Evolutionary conservation across 2,113 vertebrate genomes (phyloP), one percentile per base, ranked within the genome.

Genomic region (Melanerpes formicivorus): DNA sequence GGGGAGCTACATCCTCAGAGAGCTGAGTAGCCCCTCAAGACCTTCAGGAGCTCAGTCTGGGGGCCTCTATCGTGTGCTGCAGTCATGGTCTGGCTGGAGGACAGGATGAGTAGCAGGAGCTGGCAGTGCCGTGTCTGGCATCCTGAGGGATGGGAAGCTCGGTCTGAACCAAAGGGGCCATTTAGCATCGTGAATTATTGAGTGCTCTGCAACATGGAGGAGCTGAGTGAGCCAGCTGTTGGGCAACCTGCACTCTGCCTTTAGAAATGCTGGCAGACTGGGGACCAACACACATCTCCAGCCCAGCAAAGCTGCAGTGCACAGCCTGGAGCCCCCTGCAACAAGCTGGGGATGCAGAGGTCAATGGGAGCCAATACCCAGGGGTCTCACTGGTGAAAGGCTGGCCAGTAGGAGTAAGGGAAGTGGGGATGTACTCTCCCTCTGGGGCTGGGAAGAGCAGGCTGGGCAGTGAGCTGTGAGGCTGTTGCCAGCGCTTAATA

Each of bases 151-250:
- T 56, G 66, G 84, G 58, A 90, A 95, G 62, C 93, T 91, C 63
- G 34, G 29, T 46, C 66, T 90, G 84, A 96, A 96, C 89, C 87
- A 82, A 96, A 94, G 93, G 90, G 85, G 92, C 95, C 90, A 92
- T 96, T 96, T 94, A 95, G 84, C 46, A 2, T 91, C 69, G 89
- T 96, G 91, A 97, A 96, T 97, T 96, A 97, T 84, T 93, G 92
- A 95, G 77, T 88, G 70, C 69, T 72, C 92, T 88, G 91, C 69
- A 64, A 70, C 1, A 46, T 3, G 6, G 55, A 87, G 65, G 60
- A 94, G 65, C 70, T 0, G 4, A 92, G 60, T 2, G 18, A 90
- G 75, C 72, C 89, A 80, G 87, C 73, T 82, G 74, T 48, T 3
- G 1, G 88, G 73, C 78, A 85, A 69, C 76, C 77, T 72, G 44